These are phyloP conservation scores for Egretta garzetta DNA, from an alignment of 2,113 vertebrate species.

Conservation along the genomic window DNA sequence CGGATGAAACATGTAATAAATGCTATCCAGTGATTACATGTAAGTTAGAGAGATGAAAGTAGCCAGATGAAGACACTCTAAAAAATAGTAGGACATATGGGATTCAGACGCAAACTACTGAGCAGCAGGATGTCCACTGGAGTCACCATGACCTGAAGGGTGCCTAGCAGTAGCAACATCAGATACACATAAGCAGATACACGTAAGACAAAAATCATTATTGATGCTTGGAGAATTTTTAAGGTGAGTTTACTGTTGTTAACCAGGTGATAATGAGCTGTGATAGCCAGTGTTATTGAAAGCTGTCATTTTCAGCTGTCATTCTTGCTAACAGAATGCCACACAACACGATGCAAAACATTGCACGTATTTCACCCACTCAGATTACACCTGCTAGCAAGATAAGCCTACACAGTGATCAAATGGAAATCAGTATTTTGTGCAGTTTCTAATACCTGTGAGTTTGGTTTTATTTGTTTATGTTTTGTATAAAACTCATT, in stretches of 20 bases:
- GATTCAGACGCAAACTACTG: not conserved
- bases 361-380: not conserved
- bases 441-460: not conserved
- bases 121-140: not conserved
- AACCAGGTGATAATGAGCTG: not conserved
- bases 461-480: not conserved
- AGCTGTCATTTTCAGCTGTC: not conserved
- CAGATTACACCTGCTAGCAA: not conserved
- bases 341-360: not conserved
- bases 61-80: not conserved
- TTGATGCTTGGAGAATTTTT: not conserved
- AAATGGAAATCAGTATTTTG: not conserved
- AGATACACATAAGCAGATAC: not conserved
- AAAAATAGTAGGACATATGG: not conserved
- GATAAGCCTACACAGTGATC: not conserved
- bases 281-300: not conserved
- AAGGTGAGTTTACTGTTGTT: not conserved
- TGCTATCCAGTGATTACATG: not conserved
- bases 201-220: not conserved
- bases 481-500: not conserved
- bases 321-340: not conserved
- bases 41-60: not conserved
- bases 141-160: not conserved
- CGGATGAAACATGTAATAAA: not conserved
- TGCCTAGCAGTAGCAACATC: not conserved